Percentiles rank a stretch among this genome's conserved stretches.
These are phyloP conservation scores for Hemiscyllium ocellatum DNA, from an alignment of 2,113 vertebrate genomes.

Conservation along the genomic window DNA sequence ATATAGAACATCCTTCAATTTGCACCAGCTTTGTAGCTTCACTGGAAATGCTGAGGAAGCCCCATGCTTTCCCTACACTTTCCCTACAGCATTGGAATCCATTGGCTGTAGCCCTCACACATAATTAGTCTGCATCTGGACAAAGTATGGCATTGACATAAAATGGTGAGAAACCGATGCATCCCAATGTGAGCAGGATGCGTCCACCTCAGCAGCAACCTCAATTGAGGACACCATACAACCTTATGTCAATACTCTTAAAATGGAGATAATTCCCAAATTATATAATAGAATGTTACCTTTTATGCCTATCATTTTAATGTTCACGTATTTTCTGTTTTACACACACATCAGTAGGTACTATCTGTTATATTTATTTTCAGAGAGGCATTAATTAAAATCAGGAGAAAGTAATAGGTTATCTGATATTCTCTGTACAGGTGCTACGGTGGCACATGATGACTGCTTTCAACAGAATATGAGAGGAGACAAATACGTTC, in stretches of 20 bases:
- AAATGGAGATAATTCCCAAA: not conserved
- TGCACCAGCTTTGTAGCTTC: not conserved
- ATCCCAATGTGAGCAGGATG: not conserved
- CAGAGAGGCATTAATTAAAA: too few relatives aligned
- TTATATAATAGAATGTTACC: not conserved
- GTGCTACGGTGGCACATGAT: slow-evolving; percentile 62
- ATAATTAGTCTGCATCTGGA: not conserved
- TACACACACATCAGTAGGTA: not conserved
- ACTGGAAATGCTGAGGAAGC: not conserved
- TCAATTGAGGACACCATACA: not conserved
- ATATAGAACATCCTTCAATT: not conserved
- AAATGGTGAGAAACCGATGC: not conserved
- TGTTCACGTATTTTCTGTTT: too few relatives aligned
- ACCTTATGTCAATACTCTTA: not conserved
- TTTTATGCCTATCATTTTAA: not conserved
- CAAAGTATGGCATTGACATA: not conserved
- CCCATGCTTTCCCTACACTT: not conserved
- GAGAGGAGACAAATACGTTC: slow-evolving; percentile 50
- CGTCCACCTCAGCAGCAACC: not conserved
- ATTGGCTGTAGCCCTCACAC: not conserved
- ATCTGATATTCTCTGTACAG: slow-evolving; percentile 45
- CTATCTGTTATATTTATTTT: not conserved
- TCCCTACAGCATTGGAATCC: not conserved
- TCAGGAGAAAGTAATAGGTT: not conserved
- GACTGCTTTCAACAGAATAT: slow-evolving; percentile 63